phyloP scores from a whole-genome alignment of 2,113 vertebrate genomes.

The Microcebus tavaratra region DNA sequence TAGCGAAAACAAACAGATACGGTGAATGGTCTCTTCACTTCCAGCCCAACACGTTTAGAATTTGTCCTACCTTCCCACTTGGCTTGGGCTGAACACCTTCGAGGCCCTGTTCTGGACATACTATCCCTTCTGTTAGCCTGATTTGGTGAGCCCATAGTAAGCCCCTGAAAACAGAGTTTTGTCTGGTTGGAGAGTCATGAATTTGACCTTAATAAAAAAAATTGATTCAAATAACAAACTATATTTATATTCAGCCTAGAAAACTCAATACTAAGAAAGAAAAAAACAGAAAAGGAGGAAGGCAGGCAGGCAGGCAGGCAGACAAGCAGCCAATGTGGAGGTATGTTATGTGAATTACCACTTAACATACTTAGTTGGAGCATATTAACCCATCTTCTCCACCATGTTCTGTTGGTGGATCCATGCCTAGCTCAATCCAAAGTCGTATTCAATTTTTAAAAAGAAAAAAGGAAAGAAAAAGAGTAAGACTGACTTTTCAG shows the following conservation, averaged over 20 bases:
- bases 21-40: conserved; percentile 27
- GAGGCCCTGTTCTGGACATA: conserved; percentile 62
- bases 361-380: neutral
- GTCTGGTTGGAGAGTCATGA: conserved; percentile 74
- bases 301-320: too few species aligned
- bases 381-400: neutral
- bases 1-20: conserved; percentile 67
- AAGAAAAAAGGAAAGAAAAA: neutral
- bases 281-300: neutral
- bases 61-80: conserved; percentile 57
- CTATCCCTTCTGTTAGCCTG: conserved; percentile 74
- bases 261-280: neutral
- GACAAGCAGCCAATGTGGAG: neutral
- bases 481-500: neutral
- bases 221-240: neutral
- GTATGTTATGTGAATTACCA: neutral
- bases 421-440: neutral
- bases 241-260: conserved; percentile 29
- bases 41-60: conserved; percentile 29
- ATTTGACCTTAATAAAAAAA: conserved; percentile 73
- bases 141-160: conserved; percentile 62
- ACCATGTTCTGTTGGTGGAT: neutral
- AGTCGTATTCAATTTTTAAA: conserved; percentile 34
- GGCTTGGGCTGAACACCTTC: conserved; percentile 55
- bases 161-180: conserved; percentile 71